phyloP scores from a whole-genome alignment of 2,113 vertebrate genomes.

The Uropsilus gracilis region DNA sequence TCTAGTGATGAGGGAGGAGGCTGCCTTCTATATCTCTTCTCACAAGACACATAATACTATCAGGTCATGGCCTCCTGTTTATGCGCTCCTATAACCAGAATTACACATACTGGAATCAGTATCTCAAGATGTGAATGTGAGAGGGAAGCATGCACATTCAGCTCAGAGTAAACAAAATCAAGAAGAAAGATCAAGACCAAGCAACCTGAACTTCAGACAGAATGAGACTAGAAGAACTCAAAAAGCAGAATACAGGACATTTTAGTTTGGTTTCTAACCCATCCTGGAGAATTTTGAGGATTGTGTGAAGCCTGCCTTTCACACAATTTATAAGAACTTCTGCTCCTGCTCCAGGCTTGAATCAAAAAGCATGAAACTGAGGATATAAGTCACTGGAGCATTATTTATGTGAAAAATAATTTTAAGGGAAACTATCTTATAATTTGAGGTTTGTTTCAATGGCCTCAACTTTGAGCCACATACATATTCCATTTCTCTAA shows the following conservation, averaged over 20 bases:
- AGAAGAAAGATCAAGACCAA: background rate
- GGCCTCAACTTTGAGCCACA: background rate
- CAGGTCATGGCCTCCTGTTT: background rate
- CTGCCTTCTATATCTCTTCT: no score
- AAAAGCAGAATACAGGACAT: constrained; percentile 34
- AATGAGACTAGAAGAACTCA: background rate
- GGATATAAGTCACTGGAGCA: background rate
- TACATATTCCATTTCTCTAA: background rate
- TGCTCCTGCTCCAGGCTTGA: background rate
- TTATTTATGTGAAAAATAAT: constrained; percentile 30
- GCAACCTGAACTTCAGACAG: background rate
- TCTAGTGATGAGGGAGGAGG: no score
- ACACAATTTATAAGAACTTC: background rate
- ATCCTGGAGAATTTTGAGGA: background rate
- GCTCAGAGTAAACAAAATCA: background rate
- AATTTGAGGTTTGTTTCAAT: background rate
- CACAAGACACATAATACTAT: no score
- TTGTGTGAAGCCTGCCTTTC: constrained; percentile 22
- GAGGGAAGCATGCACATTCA: background rate
- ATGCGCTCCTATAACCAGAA: background rate
- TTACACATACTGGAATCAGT: background rate
- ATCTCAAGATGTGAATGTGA: background rate
- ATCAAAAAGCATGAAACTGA: constrained; percentile 16
- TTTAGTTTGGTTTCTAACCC: constrained; percentile 14
- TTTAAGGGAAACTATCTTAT: background rate